These are phyloP conservation scores for Heteropelma amictum DNA, from an alignment of 2,888 invertebrate genomes.

Conservation along the genomic window DNA sequence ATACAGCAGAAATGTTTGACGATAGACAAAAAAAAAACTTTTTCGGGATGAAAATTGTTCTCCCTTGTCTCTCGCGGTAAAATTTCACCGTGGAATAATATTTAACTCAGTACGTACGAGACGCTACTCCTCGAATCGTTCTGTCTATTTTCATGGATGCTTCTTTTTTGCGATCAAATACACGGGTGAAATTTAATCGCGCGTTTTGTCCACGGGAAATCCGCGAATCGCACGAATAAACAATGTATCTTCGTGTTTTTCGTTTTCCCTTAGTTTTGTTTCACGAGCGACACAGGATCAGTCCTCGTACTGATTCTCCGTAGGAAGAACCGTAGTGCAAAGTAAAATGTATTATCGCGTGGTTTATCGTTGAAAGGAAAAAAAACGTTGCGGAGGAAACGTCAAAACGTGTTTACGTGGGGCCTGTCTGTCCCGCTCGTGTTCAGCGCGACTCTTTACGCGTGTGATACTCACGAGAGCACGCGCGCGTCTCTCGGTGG, in stretches of 20 bases:
- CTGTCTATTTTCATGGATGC: no score
- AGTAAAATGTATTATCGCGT: neutral
- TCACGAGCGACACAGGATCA: neutral
- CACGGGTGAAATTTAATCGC: neutral
- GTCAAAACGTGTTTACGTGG: constrained; percentile 41
- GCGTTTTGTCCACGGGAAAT: constrained; percentile 3
- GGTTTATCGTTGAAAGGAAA: neutral
- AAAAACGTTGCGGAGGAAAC: constrained; percentile 11
- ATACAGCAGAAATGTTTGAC: neutral
- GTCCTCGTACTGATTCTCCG: neutral
- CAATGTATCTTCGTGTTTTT: neutral
- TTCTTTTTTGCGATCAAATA: no score
- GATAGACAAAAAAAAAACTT: neutral
- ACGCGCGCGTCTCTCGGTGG: constrained; percentile 51
- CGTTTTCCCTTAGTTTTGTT: neutral
- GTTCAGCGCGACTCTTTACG: constrained; percentile 1
- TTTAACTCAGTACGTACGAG: neutral
- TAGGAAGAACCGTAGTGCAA: neutral
- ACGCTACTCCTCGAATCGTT: neutral
- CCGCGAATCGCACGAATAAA: neutral
- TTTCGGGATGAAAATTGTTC: neutral
- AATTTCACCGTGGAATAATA: constrained; percentile 3
- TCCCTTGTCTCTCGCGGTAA: neutral
- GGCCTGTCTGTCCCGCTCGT: constrained; percentile 10
- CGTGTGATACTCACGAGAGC: constrained; percentile 31